phyloP scores from a whole-genome alignment of 92 coral and sea anemone species.

The Scolanthus callimorphus region DNA sequence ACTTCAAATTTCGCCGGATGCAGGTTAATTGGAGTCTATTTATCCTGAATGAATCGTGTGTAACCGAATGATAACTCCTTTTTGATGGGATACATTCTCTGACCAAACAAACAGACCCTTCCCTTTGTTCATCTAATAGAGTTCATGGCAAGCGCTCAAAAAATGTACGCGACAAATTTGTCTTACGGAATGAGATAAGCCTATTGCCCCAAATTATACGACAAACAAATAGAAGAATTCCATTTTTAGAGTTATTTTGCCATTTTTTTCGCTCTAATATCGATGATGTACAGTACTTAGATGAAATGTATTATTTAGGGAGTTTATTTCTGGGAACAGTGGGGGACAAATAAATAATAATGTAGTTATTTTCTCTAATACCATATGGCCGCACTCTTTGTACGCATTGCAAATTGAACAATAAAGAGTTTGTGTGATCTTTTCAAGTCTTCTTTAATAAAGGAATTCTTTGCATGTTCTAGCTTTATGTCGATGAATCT shows the following conservation, averaged over 20 bases:
- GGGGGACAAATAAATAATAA: conserved; percentile 68
- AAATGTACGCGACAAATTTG: too few relatives aligned
- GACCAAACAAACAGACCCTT: conserved; percentile 63
- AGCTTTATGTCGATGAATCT: too few relatives aligned
- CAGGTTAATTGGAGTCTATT: conserved; percentile 69
- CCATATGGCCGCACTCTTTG: conserved; percentile 72
- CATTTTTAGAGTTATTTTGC: conserved; percentile 1
- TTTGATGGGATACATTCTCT: conserved; percentile 47
- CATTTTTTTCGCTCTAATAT: conserved; percentile 42
- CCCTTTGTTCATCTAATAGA: conserved; percentile 54
- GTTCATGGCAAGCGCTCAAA: too few relatives aligned
- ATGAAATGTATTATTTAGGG: conserved; percentile 73
- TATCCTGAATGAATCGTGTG: conserved; percentile 70
- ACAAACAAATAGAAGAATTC: not conserved
- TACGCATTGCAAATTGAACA: conserved; percentile 12
- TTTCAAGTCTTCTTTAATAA: not conserved
- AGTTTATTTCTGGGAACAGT: conserved; percentile 46
- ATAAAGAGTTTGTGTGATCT: not conserved
- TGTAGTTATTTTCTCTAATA: conserved; percentile 52
- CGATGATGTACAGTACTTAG: conserved; percentile 52
- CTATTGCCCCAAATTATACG: not conserved
- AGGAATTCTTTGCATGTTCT: not conserved
- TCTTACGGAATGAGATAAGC: conserved; percentile 41
- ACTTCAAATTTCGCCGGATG: conserved; percentile 56
- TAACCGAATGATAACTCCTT: conserved; percentile 49